These are phyloP conservation scores for Carcharodon carcharias DNA, from an alignment of 2,797 vertebrate species.

Conservation along the genomic window DNA sequence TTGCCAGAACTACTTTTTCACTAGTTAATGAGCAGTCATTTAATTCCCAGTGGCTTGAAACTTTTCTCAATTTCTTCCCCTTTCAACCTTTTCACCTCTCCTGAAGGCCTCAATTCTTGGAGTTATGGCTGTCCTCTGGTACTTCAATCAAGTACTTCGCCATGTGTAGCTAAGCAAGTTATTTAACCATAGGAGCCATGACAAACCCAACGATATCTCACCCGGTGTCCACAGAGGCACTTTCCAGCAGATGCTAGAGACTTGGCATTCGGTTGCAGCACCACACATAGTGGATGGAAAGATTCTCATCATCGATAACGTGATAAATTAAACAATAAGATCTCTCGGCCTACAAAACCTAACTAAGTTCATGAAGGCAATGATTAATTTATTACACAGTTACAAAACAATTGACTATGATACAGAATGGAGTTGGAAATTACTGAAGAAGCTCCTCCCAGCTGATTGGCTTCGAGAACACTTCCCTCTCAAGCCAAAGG, in stretches of 20 bases:
- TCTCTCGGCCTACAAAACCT: not conserved
- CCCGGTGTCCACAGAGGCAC: not conserved
- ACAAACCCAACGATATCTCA: not conserved
- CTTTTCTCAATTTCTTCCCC: not conserved
- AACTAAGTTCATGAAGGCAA: not conserved
- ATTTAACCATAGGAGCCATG: not conserved
- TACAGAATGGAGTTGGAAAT: constrained; percentile 38
- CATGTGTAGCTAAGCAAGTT: not conserved
- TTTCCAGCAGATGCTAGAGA: not conserved
- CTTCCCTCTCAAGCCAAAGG: constrained; percentile 78
- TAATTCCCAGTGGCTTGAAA: not conserved
- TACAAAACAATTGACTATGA: constrained; percentile 10
- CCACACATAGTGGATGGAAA: not conserved
- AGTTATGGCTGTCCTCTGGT: not conserved
- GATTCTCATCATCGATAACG: not conserved
- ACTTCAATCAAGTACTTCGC: not conserved
- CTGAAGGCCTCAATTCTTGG: not conserved
- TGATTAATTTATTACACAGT: constrained; percentile 17
- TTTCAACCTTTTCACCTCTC: not conserved
- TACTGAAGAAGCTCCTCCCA: constrained; percentile 78
- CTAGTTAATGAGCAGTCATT: not conserved
- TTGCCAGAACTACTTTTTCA: not conserved
- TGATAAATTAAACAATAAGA: not conserved
- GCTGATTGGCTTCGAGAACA: constrained; percentile 75
- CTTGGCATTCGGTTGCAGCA: not conserved